phyloP scores from a whole-genome alignment of 1,140 invertebrate species.

The Drosophila ambigua region DNA sequence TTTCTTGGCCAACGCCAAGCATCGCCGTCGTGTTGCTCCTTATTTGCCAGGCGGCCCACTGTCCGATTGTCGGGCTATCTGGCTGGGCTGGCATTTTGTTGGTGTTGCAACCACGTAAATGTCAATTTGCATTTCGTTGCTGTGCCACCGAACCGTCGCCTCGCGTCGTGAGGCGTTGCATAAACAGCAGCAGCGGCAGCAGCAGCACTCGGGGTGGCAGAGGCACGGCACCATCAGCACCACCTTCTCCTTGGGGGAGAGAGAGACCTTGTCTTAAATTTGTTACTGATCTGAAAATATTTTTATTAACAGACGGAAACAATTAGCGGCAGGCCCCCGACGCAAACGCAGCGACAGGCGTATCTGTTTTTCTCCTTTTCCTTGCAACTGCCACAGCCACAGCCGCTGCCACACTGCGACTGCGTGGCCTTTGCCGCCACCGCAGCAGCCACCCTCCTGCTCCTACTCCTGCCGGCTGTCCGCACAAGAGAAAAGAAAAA shows the following conservation, averaged over 20 bases:
- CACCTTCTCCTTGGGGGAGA: background rate
- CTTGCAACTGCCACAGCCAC: conserved; percentile 1
- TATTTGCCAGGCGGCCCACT: conserved; percentile 66
- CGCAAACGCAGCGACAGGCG: conserved; percentile 46
- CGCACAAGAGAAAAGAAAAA: conserved; percentile 33
- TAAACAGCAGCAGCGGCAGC: conserved; percentile 64
- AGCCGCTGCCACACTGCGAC: background rate
- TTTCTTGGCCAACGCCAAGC: conserved; percentile 15
- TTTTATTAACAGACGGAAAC: conserved; percentile 82
- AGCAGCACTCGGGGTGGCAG: conserved; percentile 6
- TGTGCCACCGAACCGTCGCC: conserved; percentile 37
- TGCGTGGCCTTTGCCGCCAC: conserved; percentile 65
- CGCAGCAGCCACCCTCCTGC: background rate
- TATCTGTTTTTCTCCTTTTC: conserved; percentile 34
- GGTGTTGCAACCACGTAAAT: conserved; percentile 80
- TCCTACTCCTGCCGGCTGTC: conserved; percentile 5
- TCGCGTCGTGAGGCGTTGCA: conserved; percentile 72
- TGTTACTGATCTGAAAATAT: conserved; percentile 78
- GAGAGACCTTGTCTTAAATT: conserved; percentile 70
- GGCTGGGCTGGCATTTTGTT: conserved; percentile 38
- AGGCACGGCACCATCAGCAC: conserved; percentile 6
- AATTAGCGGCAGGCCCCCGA: conserved; percentile 69
- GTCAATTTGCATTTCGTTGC: conserved; percentile 77
- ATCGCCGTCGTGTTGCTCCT: conserved; percentile 69
- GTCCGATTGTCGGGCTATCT: conserved; percentile 31